Conservation (phyloP, 2,113 vertebrate genomes). For the Dromiciops gliroides region DNA sequence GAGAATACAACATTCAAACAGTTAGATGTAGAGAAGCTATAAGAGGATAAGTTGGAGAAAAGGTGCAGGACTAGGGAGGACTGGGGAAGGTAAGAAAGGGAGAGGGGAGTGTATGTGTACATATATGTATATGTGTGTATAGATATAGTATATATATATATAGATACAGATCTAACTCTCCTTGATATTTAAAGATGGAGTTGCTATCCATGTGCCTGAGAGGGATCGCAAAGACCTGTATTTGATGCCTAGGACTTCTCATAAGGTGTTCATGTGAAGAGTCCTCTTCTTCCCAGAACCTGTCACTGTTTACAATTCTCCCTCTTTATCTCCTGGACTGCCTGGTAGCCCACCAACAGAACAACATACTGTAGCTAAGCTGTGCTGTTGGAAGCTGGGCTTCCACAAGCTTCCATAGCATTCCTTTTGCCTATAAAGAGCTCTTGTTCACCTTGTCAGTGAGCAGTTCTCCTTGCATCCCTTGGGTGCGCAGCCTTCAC, state of each 20-base stretch:
- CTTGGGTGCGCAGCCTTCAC: not conserved
- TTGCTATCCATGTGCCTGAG: not conserved
- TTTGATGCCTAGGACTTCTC: not conserved
- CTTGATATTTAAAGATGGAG: not conserved
- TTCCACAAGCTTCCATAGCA: not conserved
- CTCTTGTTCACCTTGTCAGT: not conserved
- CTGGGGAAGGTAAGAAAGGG: not conserved
- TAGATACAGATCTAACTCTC: not conserved
- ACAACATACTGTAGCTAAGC: not conserved
- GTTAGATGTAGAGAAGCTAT: not conserved
- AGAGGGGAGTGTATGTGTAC: not conserved
- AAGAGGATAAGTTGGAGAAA: not conserved
- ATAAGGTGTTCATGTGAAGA: not conserved
- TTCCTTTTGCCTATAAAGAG: slow-evolving; percentile 1
- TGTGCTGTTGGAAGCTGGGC: not conserved
- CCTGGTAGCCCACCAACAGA: not conserved
- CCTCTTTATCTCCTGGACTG: not conserved
- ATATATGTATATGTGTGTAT: not conserved
- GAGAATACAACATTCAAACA: not conserved
- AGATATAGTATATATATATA: not conserved
- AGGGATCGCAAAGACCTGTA: not conserved
- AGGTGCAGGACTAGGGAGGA: not conserved
- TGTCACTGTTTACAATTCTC: not conserved
- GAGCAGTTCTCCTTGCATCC: not conserved
- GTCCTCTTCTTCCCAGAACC: not conserved